Evolutionary conservation across 2,113 vertebrate species (phyloP), one percentile per base, ranked within the genome.

Genomic region (Seriola quinqueradiata): DNA sequence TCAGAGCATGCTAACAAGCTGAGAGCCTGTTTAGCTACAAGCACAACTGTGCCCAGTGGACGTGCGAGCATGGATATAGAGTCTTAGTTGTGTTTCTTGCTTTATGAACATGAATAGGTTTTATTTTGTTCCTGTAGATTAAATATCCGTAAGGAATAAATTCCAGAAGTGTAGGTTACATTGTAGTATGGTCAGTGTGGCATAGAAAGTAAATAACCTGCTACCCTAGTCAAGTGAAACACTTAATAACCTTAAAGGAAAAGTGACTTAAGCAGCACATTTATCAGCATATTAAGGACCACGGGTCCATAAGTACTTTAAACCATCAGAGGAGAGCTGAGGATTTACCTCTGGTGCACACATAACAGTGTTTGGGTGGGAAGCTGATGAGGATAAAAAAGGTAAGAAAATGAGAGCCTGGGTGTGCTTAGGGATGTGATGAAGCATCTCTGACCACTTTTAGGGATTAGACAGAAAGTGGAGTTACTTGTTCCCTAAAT

Each of bases 381-480:
- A 82, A 73, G 57, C 54, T 65, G 42, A 36, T 25, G 63, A 72
- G 32, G 48, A 70, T 74, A 66, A 72, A 64, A 70, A 61, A 25
- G 12, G 42, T 10, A 14, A 10, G 23, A 70, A 60, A 63, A 59
- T 32, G 16, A 28, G 54, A 55, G 55, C 28, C 66, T 71, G 82
- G 19, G 55, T 36, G 38, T 66, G 75, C 68, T 88, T 67, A 44
- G 66, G 77, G 85, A 83, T 48, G 59, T 74, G 85, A 83, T 83
- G 73, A 90, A 77, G 77, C 70, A 74, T 87, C 73, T 84, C 66
- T 28, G 64, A 79, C 48, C 81, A 82, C 79, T 88, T 90, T 79
- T 42, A 71, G 65, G 87, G 81, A 90, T 91, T 88, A 88, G 57
- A 2, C 55, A 19, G 68, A 75, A 70, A 90, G 65, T 46, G 50